Conservation (phyloP, 30 jellyfish, hydroid and myxozoan genomes). For the Cassiopea andromeda region DNA sequence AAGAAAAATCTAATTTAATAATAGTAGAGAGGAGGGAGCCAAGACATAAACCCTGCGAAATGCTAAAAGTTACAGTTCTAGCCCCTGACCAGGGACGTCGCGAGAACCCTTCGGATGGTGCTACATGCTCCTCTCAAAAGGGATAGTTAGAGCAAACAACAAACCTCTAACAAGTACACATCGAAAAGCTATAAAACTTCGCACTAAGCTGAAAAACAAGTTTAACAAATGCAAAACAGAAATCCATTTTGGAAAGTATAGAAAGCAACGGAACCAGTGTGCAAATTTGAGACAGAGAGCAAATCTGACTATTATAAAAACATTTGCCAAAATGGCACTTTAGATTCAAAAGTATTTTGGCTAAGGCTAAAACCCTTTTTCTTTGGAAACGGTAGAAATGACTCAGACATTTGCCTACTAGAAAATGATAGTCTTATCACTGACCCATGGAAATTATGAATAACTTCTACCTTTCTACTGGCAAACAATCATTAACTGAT, state of each 20-base stretch:
- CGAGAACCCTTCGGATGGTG: no score
- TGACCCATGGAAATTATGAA: constrained; percentile 17
- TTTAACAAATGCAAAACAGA: no score
- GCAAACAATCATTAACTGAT: not conserved
- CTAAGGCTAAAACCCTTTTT: not conserved
- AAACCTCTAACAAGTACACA: no score
- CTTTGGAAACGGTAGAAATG: not conserved
- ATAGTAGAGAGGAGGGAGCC: no score
- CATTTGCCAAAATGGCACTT: constrained; percentile 7
- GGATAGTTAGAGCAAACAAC: no score
- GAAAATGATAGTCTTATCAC: not conserved
- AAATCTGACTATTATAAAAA: not conserved
- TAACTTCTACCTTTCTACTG: not conserved
- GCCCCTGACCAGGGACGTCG: no score
- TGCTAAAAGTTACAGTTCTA: no score
- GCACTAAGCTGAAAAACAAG: no score
- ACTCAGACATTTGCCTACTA: not conserved
- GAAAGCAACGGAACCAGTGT: not conserved
- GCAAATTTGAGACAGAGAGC: not conserved
- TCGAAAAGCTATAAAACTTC: no score
- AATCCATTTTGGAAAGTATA: not conserved
- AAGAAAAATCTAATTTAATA: no score
- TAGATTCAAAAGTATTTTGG: constrained; percentile 9
- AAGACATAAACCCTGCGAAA: no score
- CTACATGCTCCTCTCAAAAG: no score